Evolutionary conservation across 2,888 invertebrate genomes (phyloP), one percentile per base, ranked within the genome.

Genomic region (Nomada lathburiana): DNA sequence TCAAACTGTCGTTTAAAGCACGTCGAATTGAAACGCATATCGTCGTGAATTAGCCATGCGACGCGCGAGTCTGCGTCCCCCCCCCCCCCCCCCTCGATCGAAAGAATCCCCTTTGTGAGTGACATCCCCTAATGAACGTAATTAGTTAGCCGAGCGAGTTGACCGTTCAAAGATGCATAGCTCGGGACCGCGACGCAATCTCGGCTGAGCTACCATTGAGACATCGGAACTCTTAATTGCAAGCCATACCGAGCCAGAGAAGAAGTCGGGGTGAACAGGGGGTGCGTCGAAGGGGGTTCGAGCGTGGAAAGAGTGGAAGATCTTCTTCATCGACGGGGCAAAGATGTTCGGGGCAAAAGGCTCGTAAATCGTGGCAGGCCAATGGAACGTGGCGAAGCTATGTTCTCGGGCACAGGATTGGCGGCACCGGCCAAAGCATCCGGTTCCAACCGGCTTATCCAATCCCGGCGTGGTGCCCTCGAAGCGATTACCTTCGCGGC

Each of bases 401-500:
- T 68, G 50, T 76, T 82, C 86, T 68, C 80, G 87, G 82, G 83
- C 80, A 59, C 70, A 82, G 85, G 90, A 93, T 92, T 89, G 91
- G 91, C 88, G 90, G 90, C 88, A 86, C 88, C 84, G 85, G 80
- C 71, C 78, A 90, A 87, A 90, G 86, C 86, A 76, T 81, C 72
- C 80, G 85, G 84, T 79, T 80, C 81, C 83, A 78, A 72, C 74
- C 84, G 79, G 80, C 83, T 86, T 89, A 84, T 89, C 93, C 93
- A 93, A 93, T 93, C 92, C 90, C 89, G 71, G 62, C 81, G 72
- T 59, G 84, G 89, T 89, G 89, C 89, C 90, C 90, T 90, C 89
- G 83, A 86, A 92, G 89, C 92, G 91, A 93, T 93, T 93, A 93
- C 90, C 90, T 89, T 83, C 83, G 86, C 68, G 60, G 86, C 87